A percentile compares a stretch with the other conserved stretches of the same genome.
Conservation (phyloP, 2,888 invertebrate genomes). For the Phymatocera aterrima region DNA sequence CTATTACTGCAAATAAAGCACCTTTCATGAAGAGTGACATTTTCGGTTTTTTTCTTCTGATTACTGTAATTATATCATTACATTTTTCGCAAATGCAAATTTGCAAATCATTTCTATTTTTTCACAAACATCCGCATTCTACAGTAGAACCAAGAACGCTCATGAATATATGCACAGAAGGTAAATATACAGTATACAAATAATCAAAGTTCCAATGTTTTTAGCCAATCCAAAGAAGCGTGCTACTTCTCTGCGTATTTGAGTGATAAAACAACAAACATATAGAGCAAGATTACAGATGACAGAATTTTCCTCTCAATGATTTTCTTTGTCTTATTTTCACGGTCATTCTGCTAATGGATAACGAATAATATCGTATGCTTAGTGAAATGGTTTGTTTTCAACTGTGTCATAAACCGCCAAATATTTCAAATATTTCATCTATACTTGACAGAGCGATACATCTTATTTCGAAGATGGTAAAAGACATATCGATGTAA, state of each 20-base stretch:
- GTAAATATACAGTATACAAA: no score
- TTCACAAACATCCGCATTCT: no score
- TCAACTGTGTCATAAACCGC: background rate
- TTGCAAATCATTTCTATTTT: no score
- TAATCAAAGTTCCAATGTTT: conserved; percentile 29
- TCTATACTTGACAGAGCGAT: conserved; percentile 11
- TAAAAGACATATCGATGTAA: conserved; percentile 30
- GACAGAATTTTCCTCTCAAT: background rate
- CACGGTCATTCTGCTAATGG: background rate
- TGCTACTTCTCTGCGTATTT: background rate
- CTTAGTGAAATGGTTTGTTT: conserved; percentile 12
- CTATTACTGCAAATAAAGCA: conserved; percentile 66
- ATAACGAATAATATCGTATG: background rate
- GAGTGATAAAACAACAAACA: background rate
- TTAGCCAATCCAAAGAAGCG: background rate
- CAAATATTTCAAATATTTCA: background rate
- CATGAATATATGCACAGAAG: background rate
- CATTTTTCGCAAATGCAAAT: background rate
- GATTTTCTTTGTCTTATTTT: background rate
- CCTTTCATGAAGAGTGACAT: conserved; percentile 62
- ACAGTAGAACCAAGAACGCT: no score
- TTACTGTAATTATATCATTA: background rate
- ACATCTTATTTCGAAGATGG: conserved; percentile 38
- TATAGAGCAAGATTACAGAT: background rate
- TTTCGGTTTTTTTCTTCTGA: background rate